A percentile compares a stretch with the other conserved stretches of the same genome.
These are phyloP conservation scores for Coenonympha arcania DNA, from an alignment of 2,888 invertebrate genomes.

Conservation along the genomic window DNA sequence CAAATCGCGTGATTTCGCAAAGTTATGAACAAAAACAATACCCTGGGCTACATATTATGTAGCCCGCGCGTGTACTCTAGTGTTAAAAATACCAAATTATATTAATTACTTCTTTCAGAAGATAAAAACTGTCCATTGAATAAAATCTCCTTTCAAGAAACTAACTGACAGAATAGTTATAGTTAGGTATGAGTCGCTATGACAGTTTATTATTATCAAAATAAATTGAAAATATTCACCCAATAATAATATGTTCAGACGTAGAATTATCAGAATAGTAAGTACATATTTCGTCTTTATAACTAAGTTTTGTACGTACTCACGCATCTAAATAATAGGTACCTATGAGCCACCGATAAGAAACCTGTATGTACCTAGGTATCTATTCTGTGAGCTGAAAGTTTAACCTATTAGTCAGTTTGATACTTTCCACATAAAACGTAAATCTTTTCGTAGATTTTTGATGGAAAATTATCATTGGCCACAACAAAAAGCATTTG, in stretches of 20 bases:
- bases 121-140: slow-evolving; percentile 25
- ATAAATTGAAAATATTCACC: slow-evolving; percentile 25
- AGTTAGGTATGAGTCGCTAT: slow-evolving; percentile 26
- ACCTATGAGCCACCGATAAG: too few relatives aligned
- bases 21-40: too few relatives aligned
- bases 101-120: slow-evolving; percentile 7
- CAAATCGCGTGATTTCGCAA: too few relatives aligned
- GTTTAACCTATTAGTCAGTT: too few relatives aligned
- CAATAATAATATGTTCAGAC: slow-evolving; percentile 43
- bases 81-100: too few relatives aligned
- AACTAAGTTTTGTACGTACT: not conserved
- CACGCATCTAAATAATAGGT: not conserved
- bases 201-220: slow-evolving; percentile 10
- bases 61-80: too few relatives aligned
- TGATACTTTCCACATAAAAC: too few relatives aligned
- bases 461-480: slow-evolving; percentile 32
- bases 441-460: slow-evolving; percentile 37
- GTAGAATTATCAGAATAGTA: slow-evolving; percentile 39
- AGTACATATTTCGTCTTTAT: slow-evolving; percentile 28
- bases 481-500: slow-evolving; percentile 17
- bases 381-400: too few relatives aligned
- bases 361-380: too few relatives aligned
- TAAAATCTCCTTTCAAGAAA: slow-evolving; percentile 34
- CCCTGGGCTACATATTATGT: too few relatives aligned
- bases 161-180: slow-evolving; percentile 23